Percentiles rank a stretch among this genome's conserved stretches.
These are phyloP conservation scores for Amphimallon solstitiale DNA, from an alignment of 2,888 invertebrate species.

Conservation along the genomic window DNA sequence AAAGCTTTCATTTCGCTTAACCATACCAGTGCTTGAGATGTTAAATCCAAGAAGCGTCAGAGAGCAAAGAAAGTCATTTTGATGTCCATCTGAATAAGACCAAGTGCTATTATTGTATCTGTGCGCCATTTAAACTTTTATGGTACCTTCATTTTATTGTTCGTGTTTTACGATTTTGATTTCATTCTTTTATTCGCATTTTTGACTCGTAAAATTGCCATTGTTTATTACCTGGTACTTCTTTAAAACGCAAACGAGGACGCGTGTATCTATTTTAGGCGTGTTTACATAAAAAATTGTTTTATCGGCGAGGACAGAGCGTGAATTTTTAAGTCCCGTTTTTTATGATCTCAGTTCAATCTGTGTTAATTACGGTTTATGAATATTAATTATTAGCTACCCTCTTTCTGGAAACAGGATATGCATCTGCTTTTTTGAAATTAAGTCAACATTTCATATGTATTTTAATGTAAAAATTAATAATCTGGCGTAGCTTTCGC, in stretches of 20 bases:
- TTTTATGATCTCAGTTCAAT: neutral
- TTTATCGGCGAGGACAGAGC: neutral
- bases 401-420: neutral
- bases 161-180: conserved; percentile 26
- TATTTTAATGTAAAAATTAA: no score
- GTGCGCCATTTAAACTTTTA: conserved; percentile 15
- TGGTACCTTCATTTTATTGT: conserved; percentile 15
- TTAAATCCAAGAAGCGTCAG: neutral
- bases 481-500: no score
- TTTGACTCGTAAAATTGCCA: neutral
- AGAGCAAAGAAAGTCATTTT: conserved; percentile 7
- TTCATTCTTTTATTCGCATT: neutral
- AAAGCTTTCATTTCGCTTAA: no score
- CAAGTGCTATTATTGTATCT: conserved; percentile 19
- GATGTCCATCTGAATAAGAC: conserved; percentile 17
- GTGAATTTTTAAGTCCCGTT: conserved; percentile 9
- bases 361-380: conserved; percentile 22
- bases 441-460: neutral
- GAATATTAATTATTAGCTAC: conserved; percentile 23
- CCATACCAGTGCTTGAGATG: neutral
- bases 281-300: conserved; percentile 15
- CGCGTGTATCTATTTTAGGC: conserved; percentile 1
- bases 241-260: conserved; percentile 7
- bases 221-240: conserved; percentile 26
- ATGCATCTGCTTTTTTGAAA: conserved; percentile 8